phyloP scores from a whole-genome alignment of 1,140 invertebrate genomes.

The Gonioctena quinquepunctata region DNA sequence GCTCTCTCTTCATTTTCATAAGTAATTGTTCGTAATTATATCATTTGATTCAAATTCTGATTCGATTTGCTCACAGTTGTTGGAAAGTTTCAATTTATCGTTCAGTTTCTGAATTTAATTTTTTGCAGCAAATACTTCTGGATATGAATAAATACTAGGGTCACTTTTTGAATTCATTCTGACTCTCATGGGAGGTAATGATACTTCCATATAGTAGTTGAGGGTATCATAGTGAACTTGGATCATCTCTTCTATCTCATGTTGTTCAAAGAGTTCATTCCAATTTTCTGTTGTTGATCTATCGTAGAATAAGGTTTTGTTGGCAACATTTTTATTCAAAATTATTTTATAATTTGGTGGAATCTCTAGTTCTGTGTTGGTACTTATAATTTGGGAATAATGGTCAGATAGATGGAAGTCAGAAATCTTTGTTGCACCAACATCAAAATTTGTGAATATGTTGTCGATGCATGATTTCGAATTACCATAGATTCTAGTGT shows the following conservation, averaged over 20 bases:
- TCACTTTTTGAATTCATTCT: neutral
- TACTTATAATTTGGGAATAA: too few relatives aligned
- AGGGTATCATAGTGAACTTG: neutral
- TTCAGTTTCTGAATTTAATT: slow-evolving; percentile 3
- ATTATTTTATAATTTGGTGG: too few relatives aligned
- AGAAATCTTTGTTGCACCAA: too few relatives aligned
- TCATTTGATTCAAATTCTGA: neutral
- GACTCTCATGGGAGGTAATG: neutral
- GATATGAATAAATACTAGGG: neutral
- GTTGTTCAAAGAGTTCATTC: too few relatives aligned
- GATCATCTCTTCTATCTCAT: neutral
- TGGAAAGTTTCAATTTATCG: neutral
- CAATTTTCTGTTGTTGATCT: too few relatives aligned
- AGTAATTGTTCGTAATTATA: slow-evolving; percentile 2
- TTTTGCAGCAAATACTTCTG: neutral
- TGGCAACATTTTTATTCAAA: too few relatives aligned
- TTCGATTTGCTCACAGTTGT: slow-evolving; percentile 1
- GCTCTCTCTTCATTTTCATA: neutral
- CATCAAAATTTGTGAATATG: too few relatives aligned
- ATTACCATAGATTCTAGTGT: too few relatives aligned
- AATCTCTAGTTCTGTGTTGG: too few relatives aligned
- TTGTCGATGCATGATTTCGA: too few relatives aligned
- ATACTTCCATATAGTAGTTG: slow-evolving; percentile 2
- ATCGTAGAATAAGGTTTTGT: too few relatives aligned
- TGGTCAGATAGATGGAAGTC: too few relatives aligned